Evolutionary conservation across 1,140 invertebrate genomes (phyloP).

Genomic region (Plutomurus gul): DNA sequence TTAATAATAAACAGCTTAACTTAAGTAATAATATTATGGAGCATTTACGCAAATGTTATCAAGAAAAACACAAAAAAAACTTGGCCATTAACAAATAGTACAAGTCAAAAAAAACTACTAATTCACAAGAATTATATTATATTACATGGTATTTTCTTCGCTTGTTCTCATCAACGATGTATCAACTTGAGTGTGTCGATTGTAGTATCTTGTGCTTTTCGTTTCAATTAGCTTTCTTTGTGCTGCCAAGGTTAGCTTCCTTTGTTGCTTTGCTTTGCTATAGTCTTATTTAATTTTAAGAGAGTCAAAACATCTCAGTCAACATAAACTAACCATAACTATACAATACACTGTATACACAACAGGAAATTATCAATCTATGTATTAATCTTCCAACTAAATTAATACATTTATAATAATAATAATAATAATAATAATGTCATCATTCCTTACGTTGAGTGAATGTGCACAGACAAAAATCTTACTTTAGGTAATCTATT

Average conservation of each 20-base stretch:
- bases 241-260: constrained; percentile 1
- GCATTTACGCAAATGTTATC: background rate
- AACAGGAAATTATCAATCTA: too few relatives aligned
- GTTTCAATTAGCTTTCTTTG: background rate
- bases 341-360: too few relatives aligned
- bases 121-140: constrained; percentile 1
- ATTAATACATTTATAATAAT: too few relatives aligned
- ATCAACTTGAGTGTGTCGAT: too few relatives aligned
- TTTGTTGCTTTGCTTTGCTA: constrained; percentile 13
- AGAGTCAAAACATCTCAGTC: background rate
- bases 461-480: constrained; percentile 22
- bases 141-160: too few relatives aligned
- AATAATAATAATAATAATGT: too few relatives aligned
- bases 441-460: constrained; percentile 1
- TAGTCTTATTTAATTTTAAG: background rate
- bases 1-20: background rate
- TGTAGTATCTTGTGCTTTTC: constrained; percentile 8
- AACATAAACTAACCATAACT: too few relatives aligned
- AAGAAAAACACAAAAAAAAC: background rate
- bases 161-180: too few relatives aligned
- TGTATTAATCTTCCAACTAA: too few relatives aligned
- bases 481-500: background rate
- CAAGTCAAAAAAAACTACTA: background rate
- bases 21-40: background rate
- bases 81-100: background rate